Percentiles rank a stretch among this genome's conserved stretches.
These are phyloP conservation scores for Mythimna albipuncta DNA, from an alignment of 2,888 invertebrate species.

Conservation along the genomic window DNA sequence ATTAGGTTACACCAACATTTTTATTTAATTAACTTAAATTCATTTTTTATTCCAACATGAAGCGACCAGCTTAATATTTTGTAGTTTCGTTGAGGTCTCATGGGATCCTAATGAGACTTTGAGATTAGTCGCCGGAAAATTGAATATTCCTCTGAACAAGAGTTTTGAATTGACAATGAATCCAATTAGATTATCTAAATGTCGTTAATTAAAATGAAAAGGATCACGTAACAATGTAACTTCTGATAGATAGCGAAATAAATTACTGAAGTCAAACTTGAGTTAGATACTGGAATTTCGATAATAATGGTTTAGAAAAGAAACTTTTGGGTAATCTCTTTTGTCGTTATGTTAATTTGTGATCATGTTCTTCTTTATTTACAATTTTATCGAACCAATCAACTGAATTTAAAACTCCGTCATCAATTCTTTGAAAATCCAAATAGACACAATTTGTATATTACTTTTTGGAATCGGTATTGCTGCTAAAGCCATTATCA, in stretches of 20 bases:
- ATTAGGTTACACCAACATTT: slow-evolving; percentile 45
- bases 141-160: slow-evolving; percentile 6
- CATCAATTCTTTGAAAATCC: neutral
- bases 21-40: slow-evolving; percentile 27
- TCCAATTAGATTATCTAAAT: slow-evolving; percentile 31
- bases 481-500: neutral
- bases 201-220: slow-evolving; percentile 36
- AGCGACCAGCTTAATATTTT: slow-evolving; percentile 2
- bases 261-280: neutral
- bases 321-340: slow-evolving; percentile 4
- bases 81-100: slow-evolving; percentile 1
- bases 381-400: neutral
- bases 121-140: slow-evolving; percentile 1
- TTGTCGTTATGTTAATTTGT: neutral
- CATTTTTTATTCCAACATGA: slow-evolving; percentile 23
- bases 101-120: slow-evolving; percentile 30
- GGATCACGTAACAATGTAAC: slow-evolving; percentile 21
- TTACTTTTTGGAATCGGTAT: neutral
- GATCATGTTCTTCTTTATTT: neutral
- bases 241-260: slow-evolving; percentile 8
- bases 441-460: neutral
- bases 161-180: neutral
- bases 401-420: neutral
- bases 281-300: neutral
- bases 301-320: neutral